These are phyloP conservation scores for Venustoraphidia nigricollis DNA, from an alignment of 2,888 invertebrate species.

Conservation along the genomic window DNA sequence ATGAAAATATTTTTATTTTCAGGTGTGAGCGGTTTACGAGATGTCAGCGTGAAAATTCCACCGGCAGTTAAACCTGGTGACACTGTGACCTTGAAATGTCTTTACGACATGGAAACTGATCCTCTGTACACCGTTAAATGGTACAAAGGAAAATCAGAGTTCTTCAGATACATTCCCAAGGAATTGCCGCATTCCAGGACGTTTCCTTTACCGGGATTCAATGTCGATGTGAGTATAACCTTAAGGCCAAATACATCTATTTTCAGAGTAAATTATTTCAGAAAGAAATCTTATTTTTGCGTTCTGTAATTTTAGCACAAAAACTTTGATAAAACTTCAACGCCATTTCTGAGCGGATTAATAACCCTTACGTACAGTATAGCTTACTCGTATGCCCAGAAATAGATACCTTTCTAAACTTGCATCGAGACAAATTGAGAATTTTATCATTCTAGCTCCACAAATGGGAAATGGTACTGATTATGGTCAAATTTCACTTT, in stretches of 20 bases:
- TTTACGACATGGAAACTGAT: slow-evolving; percentile 59
- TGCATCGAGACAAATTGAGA: too few species aligned
- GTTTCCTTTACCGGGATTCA: slow-evolving; percentile 48
- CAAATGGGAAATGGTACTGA: too few species aligned
- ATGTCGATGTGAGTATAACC: slow-evolving; percentile 54
- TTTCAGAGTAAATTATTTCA: not conserved
- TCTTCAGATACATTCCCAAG: slow-evolving; percentile 67
- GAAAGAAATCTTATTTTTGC: not conserved
- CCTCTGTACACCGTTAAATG: slow-evolving; percentile 66
- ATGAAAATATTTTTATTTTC: slow-evolving; percentile 12
- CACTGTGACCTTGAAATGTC: slow-evolving; percentile 58
- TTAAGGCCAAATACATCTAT: not conserved
- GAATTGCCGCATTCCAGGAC: slow-evolving; percentile 59
- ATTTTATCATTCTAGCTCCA: too few species aligned
- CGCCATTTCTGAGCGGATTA: not conserved
- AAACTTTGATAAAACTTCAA: not conserved
- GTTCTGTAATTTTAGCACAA: not conserved
- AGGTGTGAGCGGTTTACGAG: slow-evolving; percentile 46
- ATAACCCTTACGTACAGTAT: too few species aligned
- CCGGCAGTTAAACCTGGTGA: slow-evolving; percentile 54
- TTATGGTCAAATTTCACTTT: too few species aligned
- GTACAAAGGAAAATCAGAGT: slow-evolving; percentile 63
- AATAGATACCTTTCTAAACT: too few species aligned
- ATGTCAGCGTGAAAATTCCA: slow-evolving; percentile 56
- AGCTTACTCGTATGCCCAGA: too few species aligned